Evolutionary conservation across 2,888 invertebrate genomes (phyloP), one percentile per base, ranked within the genome.

Genomic region (Andrena bicolor): DNA sequence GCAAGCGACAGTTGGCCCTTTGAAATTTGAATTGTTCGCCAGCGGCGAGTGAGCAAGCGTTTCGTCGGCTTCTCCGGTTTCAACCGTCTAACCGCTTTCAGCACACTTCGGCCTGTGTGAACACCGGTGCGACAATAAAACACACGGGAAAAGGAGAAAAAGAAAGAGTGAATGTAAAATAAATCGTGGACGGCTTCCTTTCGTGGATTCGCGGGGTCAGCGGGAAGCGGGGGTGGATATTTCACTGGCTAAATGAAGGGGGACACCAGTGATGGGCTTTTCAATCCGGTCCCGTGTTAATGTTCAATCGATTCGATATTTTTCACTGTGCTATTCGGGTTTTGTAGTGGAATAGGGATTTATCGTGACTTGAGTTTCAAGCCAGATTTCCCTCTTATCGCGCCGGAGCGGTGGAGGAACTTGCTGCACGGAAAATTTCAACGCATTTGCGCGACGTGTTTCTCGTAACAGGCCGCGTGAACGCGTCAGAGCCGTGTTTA

Each of bases 11-110:
- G 90, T 90, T 90, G 88, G 88, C 87, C 91, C 91, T 92, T 92
- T 91, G 88, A 90, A 91, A 90, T 89, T 86, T 86, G 90, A 89
- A 92, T 92, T 91, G 90, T 90, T 90, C 89, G 88, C 81, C 86
- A 90, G 88, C 90, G 90, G 91, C 90, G 90, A 92, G 90, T 90
- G 91, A 90, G 91, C 92, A 92, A 92, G 91, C 92, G 92, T 89
- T 89, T 91, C 89, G 91, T 90, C 92, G 91, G 92, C 92, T 92
- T 93, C 93, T 94, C 93, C 90, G 91, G 88, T 94, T 94, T 93
- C 93, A 94, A 93, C 90, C 92, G 91, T 93, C 93, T 92, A 92
- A 90, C 92, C 93, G 92, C 92, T 92, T 93, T 91, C 90, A 90
- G 90, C 89, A 90, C 91, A 90, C 90, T 90, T 92, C 85, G 88